phyloP scores from a whole-genome alignment of 2,113 vertebrate genomes.

The Rhinoptilus africanus region DNA sequence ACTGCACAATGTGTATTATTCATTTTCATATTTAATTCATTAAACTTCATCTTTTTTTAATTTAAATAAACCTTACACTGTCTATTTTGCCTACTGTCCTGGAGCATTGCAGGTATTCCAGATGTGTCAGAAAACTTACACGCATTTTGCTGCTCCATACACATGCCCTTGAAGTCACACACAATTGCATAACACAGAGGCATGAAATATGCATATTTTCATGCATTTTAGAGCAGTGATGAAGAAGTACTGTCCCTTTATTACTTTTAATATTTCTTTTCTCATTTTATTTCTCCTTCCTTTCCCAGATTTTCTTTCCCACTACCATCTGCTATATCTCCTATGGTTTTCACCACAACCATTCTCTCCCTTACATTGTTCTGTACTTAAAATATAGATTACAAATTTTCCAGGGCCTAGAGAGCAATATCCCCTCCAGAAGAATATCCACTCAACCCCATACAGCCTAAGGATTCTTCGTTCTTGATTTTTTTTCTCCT shows the following conservation, averaged over 20 bases:
- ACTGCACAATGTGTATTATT: constrained; percentile 25
- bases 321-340: neutral
- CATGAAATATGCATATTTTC: constrained; percentile 42
- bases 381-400: neutral
- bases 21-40: constrained; percentile 53
- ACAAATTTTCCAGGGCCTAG: neutral
- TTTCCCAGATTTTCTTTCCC: neutral
- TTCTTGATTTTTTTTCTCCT: neutral
- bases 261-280: constrained; percentile 4
- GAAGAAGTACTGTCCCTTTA: neutral
- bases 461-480: neutral
- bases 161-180: neutral
- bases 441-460: neutral
- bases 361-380: neutral
- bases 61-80: neutral
- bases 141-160: neutral
- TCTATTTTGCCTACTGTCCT: neutral
- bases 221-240: constrained; percentile 13
- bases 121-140: neutral
- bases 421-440: neutral
- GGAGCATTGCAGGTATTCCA: neutral
- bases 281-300: neutral
- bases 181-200: neutral
- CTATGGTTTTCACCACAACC: neutral
- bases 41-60: neutral